Conservation (phyloP, 2,113 vertebrate genomes). For the Poecilia latipinna region DNA sequence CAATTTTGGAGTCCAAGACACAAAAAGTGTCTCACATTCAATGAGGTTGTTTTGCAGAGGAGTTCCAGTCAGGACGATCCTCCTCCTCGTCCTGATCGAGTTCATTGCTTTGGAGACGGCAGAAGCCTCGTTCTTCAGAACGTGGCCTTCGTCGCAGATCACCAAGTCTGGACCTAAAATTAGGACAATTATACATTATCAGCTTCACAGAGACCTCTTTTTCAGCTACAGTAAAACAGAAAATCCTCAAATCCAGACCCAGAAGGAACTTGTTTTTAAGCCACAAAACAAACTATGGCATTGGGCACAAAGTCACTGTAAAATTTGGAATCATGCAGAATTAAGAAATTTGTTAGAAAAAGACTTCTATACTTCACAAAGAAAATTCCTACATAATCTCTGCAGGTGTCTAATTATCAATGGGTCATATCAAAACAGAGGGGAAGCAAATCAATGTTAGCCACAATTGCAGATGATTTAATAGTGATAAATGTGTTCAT, state of each 20-base stretch:
- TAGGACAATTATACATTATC: not conserved
- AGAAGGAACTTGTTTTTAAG: no score
- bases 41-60: constrained; percentile 97
- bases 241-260: not conserved
- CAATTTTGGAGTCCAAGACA: not conserved
- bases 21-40: constrained; percentile 86
- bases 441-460: no score
- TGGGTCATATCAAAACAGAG: no score
- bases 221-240: not conserved
- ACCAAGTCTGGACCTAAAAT: constrained; percentile 92
- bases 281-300: no score
- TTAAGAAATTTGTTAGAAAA: no score
- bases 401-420: no score
- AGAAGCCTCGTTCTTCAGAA: constrained; percentile 95
- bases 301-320: no score
- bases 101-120: constrained; percentile 99
- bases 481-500: no score
- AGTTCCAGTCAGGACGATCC: constrained; percentile 95
- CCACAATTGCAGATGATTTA: no score
- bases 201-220: not conserved
- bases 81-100: constrained; percentile 90
- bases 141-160: constrained; percentile 97
- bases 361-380: no score
- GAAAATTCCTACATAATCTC: no score
- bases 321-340: no score